phyloP scores from a whole-genome alignment of 2,797 vertebrate genomes.

The Galago senegalensis region DNA sequence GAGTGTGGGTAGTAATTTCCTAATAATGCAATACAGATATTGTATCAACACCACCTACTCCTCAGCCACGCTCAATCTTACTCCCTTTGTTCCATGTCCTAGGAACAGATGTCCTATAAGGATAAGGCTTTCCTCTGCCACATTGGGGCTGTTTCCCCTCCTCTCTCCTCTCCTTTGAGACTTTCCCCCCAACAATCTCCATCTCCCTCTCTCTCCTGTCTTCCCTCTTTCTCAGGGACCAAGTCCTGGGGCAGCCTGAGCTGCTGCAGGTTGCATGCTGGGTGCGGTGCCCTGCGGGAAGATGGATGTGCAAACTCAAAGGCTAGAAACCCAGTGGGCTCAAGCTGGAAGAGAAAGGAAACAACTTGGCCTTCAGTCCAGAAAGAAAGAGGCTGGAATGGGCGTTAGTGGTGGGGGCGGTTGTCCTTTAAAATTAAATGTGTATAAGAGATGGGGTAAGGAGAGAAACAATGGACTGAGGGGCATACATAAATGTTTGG shows the following conservation, averaged over 20 bases:
- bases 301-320: too few relatives aligned
- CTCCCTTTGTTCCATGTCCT: neutral
- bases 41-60: accelerated
- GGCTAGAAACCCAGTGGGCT: too few relatives aligned
- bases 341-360: accelerated
- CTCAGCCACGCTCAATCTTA: neutral
- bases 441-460: neutral
- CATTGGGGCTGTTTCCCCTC: neutral
- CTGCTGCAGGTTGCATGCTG: neutral
- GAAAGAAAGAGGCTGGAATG: neutral
- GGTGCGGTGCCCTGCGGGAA: accelerated
- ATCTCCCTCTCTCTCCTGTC: neutral
- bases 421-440: neutral
- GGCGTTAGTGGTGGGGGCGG: neutral
- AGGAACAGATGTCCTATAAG: neutral
- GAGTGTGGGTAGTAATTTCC: neutral
- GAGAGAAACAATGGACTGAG: neutral
- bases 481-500: neutral
- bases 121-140: neutral
- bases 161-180: neutral
- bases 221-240: neutral
- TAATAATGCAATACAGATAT: neutral
- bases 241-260: neutral
- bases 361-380: neutral
- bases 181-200: neutral